Base-by-base conservation (phyloP, 2,888 invertebrate genomes). In the Megamerina dolium region DNA sequence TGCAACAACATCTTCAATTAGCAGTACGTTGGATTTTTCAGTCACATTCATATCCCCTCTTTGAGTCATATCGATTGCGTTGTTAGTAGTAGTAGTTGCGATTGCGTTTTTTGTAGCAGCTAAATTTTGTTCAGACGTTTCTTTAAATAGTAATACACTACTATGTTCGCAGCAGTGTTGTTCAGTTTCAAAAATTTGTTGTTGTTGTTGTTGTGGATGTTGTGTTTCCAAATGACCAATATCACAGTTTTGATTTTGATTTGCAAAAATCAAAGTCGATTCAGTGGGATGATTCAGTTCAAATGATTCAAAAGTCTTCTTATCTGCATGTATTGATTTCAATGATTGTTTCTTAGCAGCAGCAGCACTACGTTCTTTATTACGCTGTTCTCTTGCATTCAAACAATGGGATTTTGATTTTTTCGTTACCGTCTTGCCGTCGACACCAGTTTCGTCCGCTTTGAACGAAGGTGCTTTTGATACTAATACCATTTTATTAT, bases 1-100 rank as follows among this genome's bases (percentile, higher is more conserved):
- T 59, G 49, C 51, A n/a, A 55, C 61, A 60, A 51, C 59, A 60
- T 67, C 64, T 54, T 77, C 77, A 59, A 77, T 77, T 56, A 70
- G 73, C 58, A 77, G 69, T 63, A 66, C 72, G 49, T 70, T 69
- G 57, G 68, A 66, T 49, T 66, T 56, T 57, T 70, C 68, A 59
- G 67, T 69, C 13, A 27, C 27, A 29, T 32, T 36, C n/a, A 29
- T 32, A 16, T 36, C 30, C 16, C 31, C 32, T 26, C 30, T 51
- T 23, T 47, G 43, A 48, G 48, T 53, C 36, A 37, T 42, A 20
- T 37, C 38, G 26, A 43, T 49, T 37, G 40, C 41, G 44, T 40
- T 47, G 35, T 36, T 44, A 31, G 36, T 33, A 31, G n/a, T n/a
- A n/a, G n/a, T n/a, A n/a, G n/a, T n/a, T n/a, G n/a, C 27, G 5